phyloP scores from a whole-genome alignment of 1,140 invertebrate species.

The Papilio dardanus region DNA sequence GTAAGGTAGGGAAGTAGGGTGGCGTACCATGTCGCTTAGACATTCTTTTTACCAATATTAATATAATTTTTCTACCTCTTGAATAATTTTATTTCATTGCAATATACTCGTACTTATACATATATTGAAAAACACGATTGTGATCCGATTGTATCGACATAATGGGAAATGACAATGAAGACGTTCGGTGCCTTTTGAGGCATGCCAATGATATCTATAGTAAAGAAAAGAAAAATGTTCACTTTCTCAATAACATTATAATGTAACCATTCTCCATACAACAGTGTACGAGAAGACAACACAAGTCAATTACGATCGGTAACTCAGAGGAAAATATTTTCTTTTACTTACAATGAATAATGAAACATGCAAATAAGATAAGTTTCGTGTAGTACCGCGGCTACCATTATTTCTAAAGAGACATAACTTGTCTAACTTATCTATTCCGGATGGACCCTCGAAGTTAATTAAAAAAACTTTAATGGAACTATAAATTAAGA shows the following conservation, averaged over 20 bases:
- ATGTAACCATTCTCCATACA: not conserved
- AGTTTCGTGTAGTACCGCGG: not conserved
- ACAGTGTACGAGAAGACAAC: too few species aligned
- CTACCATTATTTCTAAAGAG: not conserved
- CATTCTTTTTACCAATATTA: not conserved
- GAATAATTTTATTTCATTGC: conserved; percentile 20
- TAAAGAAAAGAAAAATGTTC: too few species aligned
- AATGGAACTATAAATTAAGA: conserved; percentile 54
- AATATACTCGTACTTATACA: too few species aligned
- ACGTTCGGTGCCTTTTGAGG: not conserved
- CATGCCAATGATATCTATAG: too few species aligned
- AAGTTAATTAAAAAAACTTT: conserved; percentile 51
- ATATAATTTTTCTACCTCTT: not conserved
- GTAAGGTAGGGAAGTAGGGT: conserved; percentile 9
- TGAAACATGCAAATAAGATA: not conserved
- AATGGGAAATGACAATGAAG: too few species aligned
- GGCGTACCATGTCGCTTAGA: not conserved
- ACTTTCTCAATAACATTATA: too few species aligned
- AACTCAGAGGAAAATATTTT: not conserved
- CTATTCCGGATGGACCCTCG: not conserved
- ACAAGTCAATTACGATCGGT: too few species aligned
- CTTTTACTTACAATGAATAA: not conserved
- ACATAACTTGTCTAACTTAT: not conserved
- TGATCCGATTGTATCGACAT: too few species aligned
- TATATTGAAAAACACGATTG: too few species aligned